Evolutionary conservation across 1,140 invertebrate species (phyloP), one percentile per base, ranked within the genome.

Genomic region (Luehdorfia chinensis): DNA sequence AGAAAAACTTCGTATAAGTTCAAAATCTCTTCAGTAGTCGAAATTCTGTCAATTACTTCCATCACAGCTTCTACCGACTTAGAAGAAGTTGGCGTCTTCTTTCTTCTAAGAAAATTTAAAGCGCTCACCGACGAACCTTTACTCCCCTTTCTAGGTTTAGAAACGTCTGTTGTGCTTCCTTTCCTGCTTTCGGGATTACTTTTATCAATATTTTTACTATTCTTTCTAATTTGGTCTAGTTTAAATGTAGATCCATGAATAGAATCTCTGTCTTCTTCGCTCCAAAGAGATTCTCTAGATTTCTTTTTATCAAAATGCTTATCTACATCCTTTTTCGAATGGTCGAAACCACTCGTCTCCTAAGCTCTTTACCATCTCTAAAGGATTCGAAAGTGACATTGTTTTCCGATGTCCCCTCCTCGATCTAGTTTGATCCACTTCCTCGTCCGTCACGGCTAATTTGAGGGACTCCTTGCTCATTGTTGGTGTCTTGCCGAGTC

Each of bases 361-460:
- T 2, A 87, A 53, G 37, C 51, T 85, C 59, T 75, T 84, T 13
- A 87, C 84, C 8, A 88, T 77, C 67, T 88, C 87, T 90, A 89
- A 94, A 91, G 45, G 93, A 87, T 78, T 97, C 90, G 52, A 94
- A 90, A 86, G 95, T 91, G 59, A 95, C 91, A 89, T 97, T 91
- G 75, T 93, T 94, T 87, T 96, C 92, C 88, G 90, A 90, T 88
- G 84, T 37, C 75, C 71, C 43, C 79, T 77, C 44, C 83, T 88
- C 4, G 18, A 44, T 51, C 59, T 84, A 1, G 49, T 58, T 1
- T 57, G 34, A 4, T 84, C 87, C 1, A 83, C 62, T 56, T 86
- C 83, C 55, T 86, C 79, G 39, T 84, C 78, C 5, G 79, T 83
- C 15, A 84, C 59, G 1, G 76, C 78, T 9, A 84, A 46, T 62